Percentiles rank a stretch among this genome's conserved stretches.
Evolutionary conservation across 2,888 invertebrate species (phyloP).

Genomic region (Machimus rusticus): DNA sequence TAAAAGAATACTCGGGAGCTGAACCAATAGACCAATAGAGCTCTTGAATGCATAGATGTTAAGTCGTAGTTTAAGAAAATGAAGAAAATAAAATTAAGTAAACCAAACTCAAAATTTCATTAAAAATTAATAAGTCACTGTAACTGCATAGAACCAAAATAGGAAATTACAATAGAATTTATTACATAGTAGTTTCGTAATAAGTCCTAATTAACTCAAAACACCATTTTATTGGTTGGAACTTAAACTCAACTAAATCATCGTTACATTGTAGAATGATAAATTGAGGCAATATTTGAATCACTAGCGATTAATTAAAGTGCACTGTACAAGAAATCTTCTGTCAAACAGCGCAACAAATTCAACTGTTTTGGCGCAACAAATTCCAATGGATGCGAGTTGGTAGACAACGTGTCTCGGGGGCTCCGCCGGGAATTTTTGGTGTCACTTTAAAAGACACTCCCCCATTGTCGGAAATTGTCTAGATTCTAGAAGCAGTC

Average conservation of each 20-base stretch:
- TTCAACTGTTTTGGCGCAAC: not conserved
- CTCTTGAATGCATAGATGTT: no score
- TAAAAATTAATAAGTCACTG: no score
- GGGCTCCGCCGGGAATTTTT: not conserved
- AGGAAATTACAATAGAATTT: no score
- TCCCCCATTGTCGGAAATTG: not conserved
- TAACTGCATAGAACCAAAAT: no score
- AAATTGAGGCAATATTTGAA: not conserved
- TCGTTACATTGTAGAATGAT: not conserved
- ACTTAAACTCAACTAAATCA: not conserved
- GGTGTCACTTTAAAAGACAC: not conserved
- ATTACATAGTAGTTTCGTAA: no score
- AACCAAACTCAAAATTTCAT: no score
- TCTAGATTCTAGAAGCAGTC: not conserved
- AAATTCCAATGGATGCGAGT: not conserved
- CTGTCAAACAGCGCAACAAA: not conserved
- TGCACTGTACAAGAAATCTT: not conserved
- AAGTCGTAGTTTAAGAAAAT: no score
- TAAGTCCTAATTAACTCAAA: no score
- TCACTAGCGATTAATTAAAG: not conserved
- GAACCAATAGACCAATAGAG: no score
- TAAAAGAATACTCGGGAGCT: no score
- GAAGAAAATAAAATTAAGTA: no score
- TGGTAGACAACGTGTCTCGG: not conserved
- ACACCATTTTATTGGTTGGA: no score